Evolutionary conservation across 2,888 invertebrate genomes (phyloP).

Genomic region (Steinernema scapterisci): DNA sequence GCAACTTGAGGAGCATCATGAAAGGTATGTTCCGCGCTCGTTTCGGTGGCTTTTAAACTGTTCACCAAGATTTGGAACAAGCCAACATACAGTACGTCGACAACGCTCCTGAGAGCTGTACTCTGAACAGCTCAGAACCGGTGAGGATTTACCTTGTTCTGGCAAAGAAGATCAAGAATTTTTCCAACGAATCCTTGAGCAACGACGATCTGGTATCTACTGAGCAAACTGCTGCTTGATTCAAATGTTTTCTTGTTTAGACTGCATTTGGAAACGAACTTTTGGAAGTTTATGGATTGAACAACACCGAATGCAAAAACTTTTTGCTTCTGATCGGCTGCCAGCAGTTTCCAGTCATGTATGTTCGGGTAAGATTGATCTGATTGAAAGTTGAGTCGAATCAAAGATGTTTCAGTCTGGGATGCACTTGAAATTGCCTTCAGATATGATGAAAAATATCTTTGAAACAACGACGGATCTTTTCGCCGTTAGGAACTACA

Average conservation of each 20-base stretch:
- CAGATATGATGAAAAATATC: constrained; percentile 53
- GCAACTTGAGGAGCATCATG: constrained; percentile 56
- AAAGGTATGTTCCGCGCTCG: constrained; percentile 48
- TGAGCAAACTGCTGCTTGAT: too few species aligned
- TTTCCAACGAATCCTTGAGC: constrained; percentile 59
- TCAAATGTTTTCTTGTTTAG: constrained; percentile 47
- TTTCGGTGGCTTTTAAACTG: background rate
- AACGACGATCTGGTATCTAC: constrained; percentile 60
- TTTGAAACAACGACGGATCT: constrained; percentile 58
- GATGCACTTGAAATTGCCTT: constrained; percentile 56
- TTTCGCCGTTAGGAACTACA: constrained; percentile 63
- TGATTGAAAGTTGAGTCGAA: background rate
- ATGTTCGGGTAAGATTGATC: constrained; percentile 54
- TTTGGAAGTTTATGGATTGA: constrained; percentile 55
- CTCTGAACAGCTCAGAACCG: constrained; percentile 49
- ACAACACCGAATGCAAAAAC: constrained; percentile 59
- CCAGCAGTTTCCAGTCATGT: constrained; percentile 60
- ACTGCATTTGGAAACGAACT: constrained; percentile 62
- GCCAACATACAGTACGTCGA: constrained; percentile 60
- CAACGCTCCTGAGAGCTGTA: constrained; percentile 56
- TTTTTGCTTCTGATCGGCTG: constrained; percentile 62
- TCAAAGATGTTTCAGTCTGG: constrained; percentile 64
- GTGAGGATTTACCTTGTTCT: constrained; percentile 62
- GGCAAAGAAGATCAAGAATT: constrained; percentile 61
- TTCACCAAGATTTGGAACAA: constrained; percentile 48